Percentiles rank a stretch among this genome's conserved stretches.
phyloP scores from a whole-genome alignment of 2,797 vertebrate species.

The Psittacula echo region DNA sequence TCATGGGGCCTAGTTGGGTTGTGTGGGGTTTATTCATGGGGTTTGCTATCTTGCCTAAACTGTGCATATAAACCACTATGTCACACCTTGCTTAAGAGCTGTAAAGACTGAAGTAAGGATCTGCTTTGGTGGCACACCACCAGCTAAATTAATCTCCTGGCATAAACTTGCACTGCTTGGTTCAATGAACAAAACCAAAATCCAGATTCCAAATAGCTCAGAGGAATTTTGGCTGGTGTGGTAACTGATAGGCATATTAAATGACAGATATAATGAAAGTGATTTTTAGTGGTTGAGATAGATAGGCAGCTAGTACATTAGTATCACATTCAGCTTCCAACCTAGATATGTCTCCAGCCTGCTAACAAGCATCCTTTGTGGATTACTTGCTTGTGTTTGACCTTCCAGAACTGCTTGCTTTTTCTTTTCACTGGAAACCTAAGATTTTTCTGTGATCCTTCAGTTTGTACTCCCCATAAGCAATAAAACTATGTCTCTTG shows the following conservation, averaged over 20 bases:
- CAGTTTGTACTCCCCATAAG: neutral
- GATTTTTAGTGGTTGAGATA: neutral
- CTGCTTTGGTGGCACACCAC: neutral
- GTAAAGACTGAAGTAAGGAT: neutral
- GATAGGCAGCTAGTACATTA: neutral
- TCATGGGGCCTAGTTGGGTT: neutral
- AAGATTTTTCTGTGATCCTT: neutral
- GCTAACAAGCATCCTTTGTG: constrained; percentile 27
- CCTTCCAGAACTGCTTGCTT: neutral
- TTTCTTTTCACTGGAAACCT: neutral
- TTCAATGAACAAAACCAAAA: constrained; percentile 33
- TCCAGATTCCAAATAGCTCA: constrained; percentile 6
- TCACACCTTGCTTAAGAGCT: neutral
- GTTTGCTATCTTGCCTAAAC: neutral
- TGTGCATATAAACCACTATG: neutral
- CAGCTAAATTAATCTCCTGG: constrained; percentile 35
- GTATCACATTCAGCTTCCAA: neutral
- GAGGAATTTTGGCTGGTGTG: constrained; percentile 9
- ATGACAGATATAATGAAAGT: neutral
- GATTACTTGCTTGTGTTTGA: neutral
- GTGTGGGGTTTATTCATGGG: neutral
- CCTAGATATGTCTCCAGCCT: neutral
- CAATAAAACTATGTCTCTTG: neutral
- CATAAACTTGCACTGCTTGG: neutral
- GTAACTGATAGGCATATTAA: constrained; percentile 4